Conservation (phyloP, 1,140 invertebrate genomes). For the Araneus ventricosus region DNA sequence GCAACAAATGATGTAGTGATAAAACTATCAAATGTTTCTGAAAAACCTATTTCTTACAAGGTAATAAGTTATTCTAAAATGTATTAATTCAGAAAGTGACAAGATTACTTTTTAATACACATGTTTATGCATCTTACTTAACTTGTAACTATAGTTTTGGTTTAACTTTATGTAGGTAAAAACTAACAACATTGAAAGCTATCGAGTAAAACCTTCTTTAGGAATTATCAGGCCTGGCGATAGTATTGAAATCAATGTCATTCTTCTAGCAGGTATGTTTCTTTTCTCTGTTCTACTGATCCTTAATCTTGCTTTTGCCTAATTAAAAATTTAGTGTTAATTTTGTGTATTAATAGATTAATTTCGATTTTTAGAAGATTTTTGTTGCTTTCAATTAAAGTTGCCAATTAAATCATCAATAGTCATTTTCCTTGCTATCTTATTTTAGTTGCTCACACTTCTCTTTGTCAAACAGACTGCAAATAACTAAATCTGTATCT, state of each 20-base stretch:
- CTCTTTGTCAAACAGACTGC: too few species aligned
- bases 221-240: conserved; percentile 53
- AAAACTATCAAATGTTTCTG: conserved; percentile 46
- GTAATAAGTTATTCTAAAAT: conserved; percentile 20
- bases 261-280: conserved; percentile 48
- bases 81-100: background rate
- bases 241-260: conserved; percentile 68
- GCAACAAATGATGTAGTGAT: conserved; percentile 55
- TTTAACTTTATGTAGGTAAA: conserved; percentile 54
- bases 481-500: too few species aligned
- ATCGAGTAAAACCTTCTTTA: conserved; percentile 68
- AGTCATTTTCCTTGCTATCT: too few species aligned
- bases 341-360: too few species aligned
- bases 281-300: too few species aligned
- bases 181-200: conserved; percentile 73
- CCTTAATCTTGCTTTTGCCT: too few species aligned
- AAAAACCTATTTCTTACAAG: conserved; percentile 65
- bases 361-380: too few species aligned
- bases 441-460: too few species aligned
- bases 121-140: background rate
- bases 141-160: too few species aligned
- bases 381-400: too few species aligned
- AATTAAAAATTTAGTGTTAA: too few species aligned
- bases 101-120: background rate
- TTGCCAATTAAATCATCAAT: too few species aligned